Evolutionary conservation across 2,113 vertebrate genomes (phyloP).

Genomic region (Echinops telfairi): DNA sequence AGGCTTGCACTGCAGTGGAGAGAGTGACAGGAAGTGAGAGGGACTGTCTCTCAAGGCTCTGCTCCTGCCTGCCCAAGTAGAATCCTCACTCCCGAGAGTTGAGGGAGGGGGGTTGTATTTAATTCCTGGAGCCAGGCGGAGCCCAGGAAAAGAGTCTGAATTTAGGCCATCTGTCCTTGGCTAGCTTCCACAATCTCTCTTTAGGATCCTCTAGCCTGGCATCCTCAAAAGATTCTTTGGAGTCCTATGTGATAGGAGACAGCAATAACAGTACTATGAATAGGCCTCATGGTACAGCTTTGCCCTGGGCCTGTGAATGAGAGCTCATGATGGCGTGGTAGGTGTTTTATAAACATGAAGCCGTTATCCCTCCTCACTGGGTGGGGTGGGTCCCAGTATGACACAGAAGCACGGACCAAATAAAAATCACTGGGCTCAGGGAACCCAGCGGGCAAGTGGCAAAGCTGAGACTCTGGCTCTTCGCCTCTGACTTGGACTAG

Average conservation of each 20-base stretch:
- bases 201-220: not conserved
- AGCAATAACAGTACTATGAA: not conserved
- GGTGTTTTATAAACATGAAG: not conserved
- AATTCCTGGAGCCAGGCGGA: not conserved
- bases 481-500: not conserved
- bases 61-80: not conserved
- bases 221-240: not conserved
- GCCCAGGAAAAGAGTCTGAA: not conserved
- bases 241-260: not conserved
- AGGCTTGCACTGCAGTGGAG: conserved; percentile 94
- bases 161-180: not conserved
- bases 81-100: not conserved
- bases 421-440: not conserved
- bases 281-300: not conserved
- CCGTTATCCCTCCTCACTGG: not conserved
- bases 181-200: not conserved
- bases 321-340: not conserved
- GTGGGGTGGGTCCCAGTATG: too few species aligned
- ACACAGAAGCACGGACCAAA: not conserved
- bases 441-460: not conserved
- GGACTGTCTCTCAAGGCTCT: fast-evolving
- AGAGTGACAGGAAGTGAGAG: conserved; percentile 21
- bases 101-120: not conserved
- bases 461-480: not conserved
- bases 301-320: not conserved